Percentiles rank a stretch among this genome's conserved stretches.
These are phyloP conservation scores for Parapsyche elsis DNA, from an alignment of 1,140 invertebrate species.

Conservation along the genomic window DNA sequence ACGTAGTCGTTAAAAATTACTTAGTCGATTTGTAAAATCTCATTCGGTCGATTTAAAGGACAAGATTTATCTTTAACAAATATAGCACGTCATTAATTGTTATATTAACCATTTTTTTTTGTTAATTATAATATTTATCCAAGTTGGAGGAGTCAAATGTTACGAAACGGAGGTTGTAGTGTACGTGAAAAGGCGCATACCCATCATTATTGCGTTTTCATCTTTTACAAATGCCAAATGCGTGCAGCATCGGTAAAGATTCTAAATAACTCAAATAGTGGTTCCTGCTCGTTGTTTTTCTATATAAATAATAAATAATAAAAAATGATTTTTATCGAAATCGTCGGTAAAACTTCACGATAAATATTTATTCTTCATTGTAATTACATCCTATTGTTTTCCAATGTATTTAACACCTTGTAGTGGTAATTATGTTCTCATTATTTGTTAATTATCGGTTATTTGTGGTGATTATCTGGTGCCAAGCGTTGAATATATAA, in stretches of 20 bases:
- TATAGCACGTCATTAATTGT: too few species aligned
- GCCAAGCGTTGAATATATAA: neutral
- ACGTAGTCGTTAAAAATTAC: constrained; percentile 27
- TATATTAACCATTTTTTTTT: too few species aligned
- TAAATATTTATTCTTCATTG: too few species aligned
- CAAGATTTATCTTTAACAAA: neutral
- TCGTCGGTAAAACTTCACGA: too few species aligned
- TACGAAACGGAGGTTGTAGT: constrained; percentile 19
- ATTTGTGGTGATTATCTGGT: neutral
- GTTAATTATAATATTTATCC: neutral
- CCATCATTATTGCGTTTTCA: constrained; percentile 39
- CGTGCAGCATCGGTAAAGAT: constrained; percentile 31
- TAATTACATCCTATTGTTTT: too few species aligned
- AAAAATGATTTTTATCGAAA: too few species aligned
- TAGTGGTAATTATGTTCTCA: neutral
- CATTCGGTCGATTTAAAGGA: neutral
- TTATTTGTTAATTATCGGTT: neutral
- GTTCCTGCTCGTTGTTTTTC: neutral
- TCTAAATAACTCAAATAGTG: neutral
- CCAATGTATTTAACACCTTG: too few species aligned
- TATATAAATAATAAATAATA: too few species aligned
- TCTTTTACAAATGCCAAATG: constrained; percentile 40
- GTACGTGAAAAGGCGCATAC: constrained; percentile 6
- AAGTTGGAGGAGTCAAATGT: neutral
- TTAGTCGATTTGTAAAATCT: neutral